Base-by-base conservation (phyloP, 2,888 invertebrate species). In the Anarsia innoxiella region DNA sequence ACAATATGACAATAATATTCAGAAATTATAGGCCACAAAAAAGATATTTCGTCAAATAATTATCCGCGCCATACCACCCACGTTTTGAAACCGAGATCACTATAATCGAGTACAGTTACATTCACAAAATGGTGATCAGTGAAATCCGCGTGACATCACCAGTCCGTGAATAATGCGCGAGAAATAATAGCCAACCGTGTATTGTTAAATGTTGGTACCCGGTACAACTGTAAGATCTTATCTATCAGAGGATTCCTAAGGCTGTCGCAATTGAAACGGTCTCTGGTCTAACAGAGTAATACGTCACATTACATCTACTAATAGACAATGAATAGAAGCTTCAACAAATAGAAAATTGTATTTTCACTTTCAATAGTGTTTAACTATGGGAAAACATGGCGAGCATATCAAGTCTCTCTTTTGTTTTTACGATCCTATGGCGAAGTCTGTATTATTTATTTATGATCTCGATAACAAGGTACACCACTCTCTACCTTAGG, bases 71-170 rank as follows among this genome's bases (percentile, higher is more conserved):
- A n/a, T n/a, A n/a, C n/a, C n/a, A n/a, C 34, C 34, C 25, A 38
- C 29, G 23, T 36, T 23, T 15, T 12, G 19, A 32, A 12, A n/a
- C 15, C 35, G 19, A 32, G 36, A 40, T 39, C 40, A 40, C 26
- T 40, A 44, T 34, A n/a, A n/a, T n/a, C n/a, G n/a, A n/a, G 14
- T 42, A 58, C 53, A 45, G 51, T 47, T 58, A 48, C 41, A 45
- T 42, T 56, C 46, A 52, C 48, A 57, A 56, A n/a, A 59, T 51
- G 53, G 55, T 49, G 45, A 42, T 48, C 36, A 52, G 56, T 51
- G 54, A 66, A 57, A 60, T 56, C 54, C 49, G 49, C 50, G 54
- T 67, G 70, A 71, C 63, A 66, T 69, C 71, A 71, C 49, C 58
- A 48, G 50, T 52, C 53, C 48, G 54, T 61, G 61, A 66, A 66